Evolutionary conservation across 2,888 invertebrate species (phyloP).

Genomic region (Drosophila pseudotakahashii): DNA sequence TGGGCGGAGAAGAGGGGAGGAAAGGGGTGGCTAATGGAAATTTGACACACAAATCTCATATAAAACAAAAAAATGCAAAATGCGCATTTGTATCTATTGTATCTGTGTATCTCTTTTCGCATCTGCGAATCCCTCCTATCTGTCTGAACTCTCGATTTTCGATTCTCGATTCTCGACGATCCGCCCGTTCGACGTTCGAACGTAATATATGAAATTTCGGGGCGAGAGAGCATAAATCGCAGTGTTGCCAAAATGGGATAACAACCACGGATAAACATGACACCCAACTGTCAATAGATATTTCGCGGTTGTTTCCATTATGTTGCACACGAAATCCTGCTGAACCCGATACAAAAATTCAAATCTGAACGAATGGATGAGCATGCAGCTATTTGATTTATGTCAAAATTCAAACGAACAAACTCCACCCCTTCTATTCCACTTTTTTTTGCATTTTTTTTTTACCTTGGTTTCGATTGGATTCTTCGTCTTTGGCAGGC

Average conservation of each 20-base stretch:
- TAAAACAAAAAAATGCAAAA: conserved; percentile 73
- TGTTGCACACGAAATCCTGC: conserved; percentile 68
- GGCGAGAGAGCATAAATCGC: conserved; percentile 80
- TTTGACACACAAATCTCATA: conserved; percentile 80
- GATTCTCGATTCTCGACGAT: conserved; percentile 19
- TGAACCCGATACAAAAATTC: neutral
- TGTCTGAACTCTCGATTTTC: conserved; percentile 17
- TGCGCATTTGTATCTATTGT: conserved; percentile 74
- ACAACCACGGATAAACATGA: conserved; percentile 84
- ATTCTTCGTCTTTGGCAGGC: conserved; percentile 43
- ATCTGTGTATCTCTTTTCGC: conserved; percentile 10
- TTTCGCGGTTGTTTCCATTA: conserved; percentile 84
- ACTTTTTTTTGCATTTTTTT: conserved; percentile 10
- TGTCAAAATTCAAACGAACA: conserved; percentile 82
- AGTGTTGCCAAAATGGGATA: conserved; percentile 82
- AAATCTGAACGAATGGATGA: conserved; percentile 62
- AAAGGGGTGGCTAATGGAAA: conserved; percentile 79
- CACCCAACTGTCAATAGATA: conserved; percentile 85
- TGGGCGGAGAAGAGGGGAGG: conserved; percentile 51
- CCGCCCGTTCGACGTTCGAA: conserved; percentile 62
- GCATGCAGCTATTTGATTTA: conserved; percentile 83
- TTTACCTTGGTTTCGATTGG: conserved; percentile 4
- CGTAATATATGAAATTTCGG: neutral
- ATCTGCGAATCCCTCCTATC: conserved; percentile 57
- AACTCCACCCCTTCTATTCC: conserved; percentile 3